Conservation (phyloP, 1,140 invertebrate species). For the Drosophila murphyi region DNA sequence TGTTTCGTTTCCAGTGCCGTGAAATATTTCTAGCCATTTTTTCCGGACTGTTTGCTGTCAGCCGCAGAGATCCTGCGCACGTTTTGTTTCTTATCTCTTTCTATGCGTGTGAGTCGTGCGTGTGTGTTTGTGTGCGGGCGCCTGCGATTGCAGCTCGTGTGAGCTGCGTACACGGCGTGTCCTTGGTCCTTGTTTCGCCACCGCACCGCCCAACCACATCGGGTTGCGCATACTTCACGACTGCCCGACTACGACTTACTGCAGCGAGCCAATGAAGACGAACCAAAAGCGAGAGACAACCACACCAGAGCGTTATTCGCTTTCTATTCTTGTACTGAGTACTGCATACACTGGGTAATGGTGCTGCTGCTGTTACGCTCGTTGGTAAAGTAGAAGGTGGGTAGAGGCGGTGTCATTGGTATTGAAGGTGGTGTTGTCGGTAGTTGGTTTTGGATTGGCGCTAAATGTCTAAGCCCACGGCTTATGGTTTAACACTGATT, state of each 20-base stretch:
- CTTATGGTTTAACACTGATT: conserved; percentile 6
- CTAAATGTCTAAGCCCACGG: conserved; percentile 24
- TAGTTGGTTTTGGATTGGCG: conserved; percentile 28
- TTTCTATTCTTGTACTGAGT: conserved; percentile 25
- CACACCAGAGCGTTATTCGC: conserved; percentile 24
- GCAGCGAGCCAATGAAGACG: conserved; percentile 69
- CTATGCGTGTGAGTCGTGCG: conserved; percentile 11
- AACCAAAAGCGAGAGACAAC: conserved; percentile 45
- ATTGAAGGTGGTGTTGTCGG: conserved; percentile 5
- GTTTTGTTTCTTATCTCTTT: conserved; percentile 63
- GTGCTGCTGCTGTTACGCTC: conserved; percentile 14
- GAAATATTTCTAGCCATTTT: conserved; percentile 78
- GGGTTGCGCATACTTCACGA: conserved; percentile 46
- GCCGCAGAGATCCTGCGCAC: conserved; percentile 76
- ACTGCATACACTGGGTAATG: conserved; percentile 17
- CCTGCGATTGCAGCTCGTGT: conserved; percentile 17
- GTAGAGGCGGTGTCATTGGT: conserved; percentile 1
- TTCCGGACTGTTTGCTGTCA: conserved; percentile 70
- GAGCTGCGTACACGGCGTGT: conserved; percentile 49
- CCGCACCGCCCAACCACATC: conserved; percentile 63
- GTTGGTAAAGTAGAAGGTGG: neutral
- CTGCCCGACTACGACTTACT: conserved; percentile 41
- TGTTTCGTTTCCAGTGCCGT: conserved; percentile 51
- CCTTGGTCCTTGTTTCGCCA: conserved; percentile 63
- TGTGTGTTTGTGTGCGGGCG: conserved; percentile 7